These are phyloP conservation scores for Aplodontia rufa DNA, from an alignment of 2,113 vertebrate species.

Conservation along the genomic window DNA sequence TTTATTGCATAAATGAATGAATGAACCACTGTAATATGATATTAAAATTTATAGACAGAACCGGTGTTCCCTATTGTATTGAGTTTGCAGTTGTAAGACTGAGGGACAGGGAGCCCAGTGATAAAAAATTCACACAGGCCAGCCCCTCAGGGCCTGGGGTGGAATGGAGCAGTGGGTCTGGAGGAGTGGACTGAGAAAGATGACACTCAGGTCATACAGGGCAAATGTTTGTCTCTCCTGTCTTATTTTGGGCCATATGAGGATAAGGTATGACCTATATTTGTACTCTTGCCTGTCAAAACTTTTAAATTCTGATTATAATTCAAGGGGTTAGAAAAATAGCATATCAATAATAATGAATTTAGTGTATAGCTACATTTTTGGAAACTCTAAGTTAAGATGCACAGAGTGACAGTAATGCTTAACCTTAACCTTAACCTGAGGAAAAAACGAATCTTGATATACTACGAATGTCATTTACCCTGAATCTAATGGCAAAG, in stretches of 20 bases:
- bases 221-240: neutral
- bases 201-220: neutral
- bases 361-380: neutral
- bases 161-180: neutral
- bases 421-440: neutral
- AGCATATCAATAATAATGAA: neutral
- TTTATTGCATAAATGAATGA: neutral
- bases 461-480: neutral
- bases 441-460: neutral
- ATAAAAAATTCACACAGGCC: neutral
- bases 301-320: neutral
- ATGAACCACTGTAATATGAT: neutral
- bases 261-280: no score
- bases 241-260: neutral
- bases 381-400: slow-evolving; percentile 9
- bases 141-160: neutral
- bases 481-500: neutral
- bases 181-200: neutral
- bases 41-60: neutral
- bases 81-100: neutral
- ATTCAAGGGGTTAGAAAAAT: neutral
- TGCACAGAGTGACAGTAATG: neutral
- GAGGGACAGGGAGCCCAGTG: neutral
- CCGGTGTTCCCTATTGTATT: neutral
- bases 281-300: neutral